These are phyloP conservation scores for Lasioglossum malachurum DNA, from an alignment of 2,888 invertebrate genomes.

Conservation along the genomic window DNA sequence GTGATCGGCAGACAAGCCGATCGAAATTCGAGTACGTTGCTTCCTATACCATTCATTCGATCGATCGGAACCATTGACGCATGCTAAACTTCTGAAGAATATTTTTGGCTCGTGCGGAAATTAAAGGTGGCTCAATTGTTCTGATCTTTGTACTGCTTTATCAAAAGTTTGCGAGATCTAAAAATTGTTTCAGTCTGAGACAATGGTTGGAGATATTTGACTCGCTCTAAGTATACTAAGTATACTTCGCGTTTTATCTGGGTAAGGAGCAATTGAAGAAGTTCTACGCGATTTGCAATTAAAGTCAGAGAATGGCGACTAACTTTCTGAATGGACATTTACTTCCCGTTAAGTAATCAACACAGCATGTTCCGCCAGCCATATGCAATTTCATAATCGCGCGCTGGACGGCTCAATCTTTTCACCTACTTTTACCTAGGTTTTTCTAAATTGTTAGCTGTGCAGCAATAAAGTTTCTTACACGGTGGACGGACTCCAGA, in stretches of 20 bases:
- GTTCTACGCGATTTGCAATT: background rate
- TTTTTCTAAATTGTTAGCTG: slow-evolving; percentile 1
- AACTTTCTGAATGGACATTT: background rate
- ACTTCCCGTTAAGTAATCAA: slow-evolving; percentile 14
- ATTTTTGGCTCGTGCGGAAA: background rate
- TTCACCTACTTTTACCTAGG: slow-evolving; percentile 7
- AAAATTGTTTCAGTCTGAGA: too few species aligned
- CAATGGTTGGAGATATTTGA: too few species aligned
- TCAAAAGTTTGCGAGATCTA: too few species aligned
- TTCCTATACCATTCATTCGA: background rate
- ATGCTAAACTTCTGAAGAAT: background rate
- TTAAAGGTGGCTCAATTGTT: background rate
- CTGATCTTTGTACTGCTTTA: too few species aligned
- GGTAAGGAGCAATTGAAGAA: background rate
- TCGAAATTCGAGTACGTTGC: slow-evolving; percentile 29
- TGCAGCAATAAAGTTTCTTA: background rate
- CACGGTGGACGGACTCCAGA: background rate
- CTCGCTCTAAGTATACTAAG: too few species aligned
- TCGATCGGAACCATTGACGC: background rate
- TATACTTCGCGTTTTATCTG: background rate
- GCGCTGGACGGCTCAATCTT: background rate
- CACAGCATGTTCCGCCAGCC: background rate
- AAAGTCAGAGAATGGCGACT: background rate
- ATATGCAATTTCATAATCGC: slow-evolving; percentile 7
- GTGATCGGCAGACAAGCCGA: slow-evolving; percentile 69